Base-by-base conservation (phyloP, 2,113 vertebrate species). In the Polyodon spathula region DNA sequence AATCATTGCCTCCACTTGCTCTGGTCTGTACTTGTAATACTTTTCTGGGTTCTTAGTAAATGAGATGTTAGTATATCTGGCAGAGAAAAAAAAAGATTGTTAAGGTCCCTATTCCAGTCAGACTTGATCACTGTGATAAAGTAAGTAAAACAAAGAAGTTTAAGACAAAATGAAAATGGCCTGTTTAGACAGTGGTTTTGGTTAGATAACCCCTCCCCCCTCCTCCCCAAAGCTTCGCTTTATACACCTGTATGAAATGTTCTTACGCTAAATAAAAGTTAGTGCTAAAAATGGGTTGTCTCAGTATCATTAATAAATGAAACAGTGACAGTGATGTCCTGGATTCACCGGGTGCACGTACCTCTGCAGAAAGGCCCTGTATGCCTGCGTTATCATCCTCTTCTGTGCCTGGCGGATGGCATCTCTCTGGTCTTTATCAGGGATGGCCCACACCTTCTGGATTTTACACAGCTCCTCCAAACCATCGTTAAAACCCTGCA, bases 11-110 rank as follows among this genome's bases (percentile, higher is more conserved):
- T 93, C 94, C 63, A 98, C 95, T 37, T 97, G 92, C 39, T 98
- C 95, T 0, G 94, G 87, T 0, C 86, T 85, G 68, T 98, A 98
- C 70, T 95, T 96, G 78, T 92, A 88, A 66, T 99, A 99, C 70
- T 99, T 98, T 76, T 97, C 95, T 0, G 87, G 90, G 77, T 98
- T 98, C 81, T 98, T 99, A 65, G 96, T 98, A 78, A 99, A 98
- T 15, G 90, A 86, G 63, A 99, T 89, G 0, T 89, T 95, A 14
- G 84, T 71, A 0, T 86, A 99, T 73, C 96, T 99, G 76, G 56
- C 66, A 64, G 71, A n/a, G 12, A 14, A 65, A 39, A 44, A 7
- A 14, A 40, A 14, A 40, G 8, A n/a, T 6, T 54, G 8, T n/a
- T 17, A 6, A 54, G 10, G 14, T 4, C 16, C 9, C 2, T 4